Percentiles rank a stretch among this genome's conserved stretches.
Conservation (phyloP, 2,113 vertebrate species). For the Terrapene triunguis region DNA sequence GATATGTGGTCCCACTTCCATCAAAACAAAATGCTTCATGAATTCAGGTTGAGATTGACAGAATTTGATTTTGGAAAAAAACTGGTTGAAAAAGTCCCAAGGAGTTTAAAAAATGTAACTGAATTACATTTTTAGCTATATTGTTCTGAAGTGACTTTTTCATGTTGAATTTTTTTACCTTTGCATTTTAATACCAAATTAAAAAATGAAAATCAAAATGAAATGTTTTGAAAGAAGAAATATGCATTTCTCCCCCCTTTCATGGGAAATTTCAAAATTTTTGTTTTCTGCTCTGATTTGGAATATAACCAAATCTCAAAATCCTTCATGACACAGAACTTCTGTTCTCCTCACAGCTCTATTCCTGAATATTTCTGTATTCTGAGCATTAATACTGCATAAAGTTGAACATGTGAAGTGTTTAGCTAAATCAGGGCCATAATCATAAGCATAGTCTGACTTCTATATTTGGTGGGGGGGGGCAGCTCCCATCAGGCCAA, state of each 20-base stretch:
- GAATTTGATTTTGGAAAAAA: background rate
- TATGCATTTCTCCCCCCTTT: background rate
- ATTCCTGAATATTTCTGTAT: background rate
- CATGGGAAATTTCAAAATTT: background rate
- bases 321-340: background rate
- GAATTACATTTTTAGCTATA: background rate
- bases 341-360: background rate
- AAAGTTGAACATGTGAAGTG: background rate
- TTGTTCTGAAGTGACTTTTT: background rate
- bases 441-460: background rate
- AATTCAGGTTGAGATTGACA: background rate
- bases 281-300: background rate
- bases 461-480: background rate
- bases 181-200: background rate
- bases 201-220: background rate
- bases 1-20: background rate
- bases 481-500: too few species aligned
- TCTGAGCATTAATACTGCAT: background rate
- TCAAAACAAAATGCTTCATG: background rate
- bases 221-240: background rate
- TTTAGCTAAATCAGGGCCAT: background rate
- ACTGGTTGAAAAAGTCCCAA: background rate
- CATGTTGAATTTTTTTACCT: background rate
- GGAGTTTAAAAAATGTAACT: background rate
- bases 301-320: background rate